These are phyloP conservation scores for Catalaphyllia jardinei DNA, from an alignment of 64 coral and sea anemone species.

Conservation along the genomic window DNA sequence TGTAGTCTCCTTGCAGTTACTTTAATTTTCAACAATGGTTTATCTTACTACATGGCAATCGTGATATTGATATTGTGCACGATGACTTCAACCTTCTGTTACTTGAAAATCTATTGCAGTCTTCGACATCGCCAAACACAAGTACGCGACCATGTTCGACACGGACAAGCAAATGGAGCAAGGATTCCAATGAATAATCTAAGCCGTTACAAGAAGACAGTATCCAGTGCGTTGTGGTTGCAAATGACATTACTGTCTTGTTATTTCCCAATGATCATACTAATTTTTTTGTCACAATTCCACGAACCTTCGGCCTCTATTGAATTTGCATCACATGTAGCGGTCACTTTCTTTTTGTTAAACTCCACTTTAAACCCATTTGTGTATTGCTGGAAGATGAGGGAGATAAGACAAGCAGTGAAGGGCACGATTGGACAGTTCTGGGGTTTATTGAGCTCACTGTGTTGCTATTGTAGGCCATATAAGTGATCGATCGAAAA, in stretches of 20 bases:
- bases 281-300: background rate
- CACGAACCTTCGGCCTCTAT: background rate
- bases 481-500: no score
- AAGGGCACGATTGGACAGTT: background rate
- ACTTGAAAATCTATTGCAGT: conserved; percentile 36
- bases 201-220: background rate
- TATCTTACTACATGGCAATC: background rate
- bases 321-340: background rate
- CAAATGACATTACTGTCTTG: background rate
- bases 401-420: background rate
- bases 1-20: background rate
- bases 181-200: background rate
- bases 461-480: no score
- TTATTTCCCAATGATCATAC: background rate
- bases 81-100: background rate
- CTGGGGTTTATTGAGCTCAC: background rate
- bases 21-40: background rate
- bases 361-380: background rate
- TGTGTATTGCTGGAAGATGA: background rate
- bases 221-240: background rate
- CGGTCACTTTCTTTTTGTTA: background rate
- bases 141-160: background rate
- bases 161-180: background rate
- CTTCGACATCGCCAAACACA: conserved; percentile 1
- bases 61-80: background rate